Conservation (phyloP, 2,797 vertebrate genomes). For the Cryptoblepharus egeriae region DNA sequence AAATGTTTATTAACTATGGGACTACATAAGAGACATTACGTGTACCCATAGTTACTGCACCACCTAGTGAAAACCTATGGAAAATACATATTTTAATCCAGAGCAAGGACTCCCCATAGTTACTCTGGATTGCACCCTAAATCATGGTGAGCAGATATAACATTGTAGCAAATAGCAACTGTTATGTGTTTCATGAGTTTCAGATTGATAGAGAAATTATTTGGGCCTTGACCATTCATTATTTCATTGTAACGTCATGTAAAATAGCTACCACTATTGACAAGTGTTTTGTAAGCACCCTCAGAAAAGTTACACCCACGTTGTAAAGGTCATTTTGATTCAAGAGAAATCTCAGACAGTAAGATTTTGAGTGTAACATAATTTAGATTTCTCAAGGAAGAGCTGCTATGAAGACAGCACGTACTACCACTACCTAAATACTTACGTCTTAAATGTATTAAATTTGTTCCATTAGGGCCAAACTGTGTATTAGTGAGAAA, state of each 20-base stretch:
- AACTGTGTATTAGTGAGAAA: neutral
- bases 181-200: neutral
- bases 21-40: too few species aligned
- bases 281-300: neutral
- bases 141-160: neutral
- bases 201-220: neutral
- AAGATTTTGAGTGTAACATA: neutral
- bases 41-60: too few species aligned
- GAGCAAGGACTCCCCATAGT: too few species aligned
- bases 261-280: slow-evolving; percentile 6
- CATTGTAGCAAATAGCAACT: neutral
- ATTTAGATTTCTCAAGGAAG: slow-evolving; percentile 13
- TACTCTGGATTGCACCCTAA: too few species aligned
- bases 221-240: neutral
- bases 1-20: too few species aligned
- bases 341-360: neutral
- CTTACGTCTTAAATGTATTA: neutral
- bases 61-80: too few species aligned
- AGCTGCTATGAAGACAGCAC: neutral
- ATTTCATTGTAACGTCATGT: neutral
- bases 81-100: too few species aligned
- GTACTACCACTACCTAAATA: neutral
- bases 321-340: slow-evolving; percentile 6
- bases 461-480: neutral
- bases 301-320: neutral